Evolutionary conservation across 2,797 vertebrate genomes (phyloP), one percentile per base, ranked within the genome.

Genomic region (Hirundo rustica): DNA sequence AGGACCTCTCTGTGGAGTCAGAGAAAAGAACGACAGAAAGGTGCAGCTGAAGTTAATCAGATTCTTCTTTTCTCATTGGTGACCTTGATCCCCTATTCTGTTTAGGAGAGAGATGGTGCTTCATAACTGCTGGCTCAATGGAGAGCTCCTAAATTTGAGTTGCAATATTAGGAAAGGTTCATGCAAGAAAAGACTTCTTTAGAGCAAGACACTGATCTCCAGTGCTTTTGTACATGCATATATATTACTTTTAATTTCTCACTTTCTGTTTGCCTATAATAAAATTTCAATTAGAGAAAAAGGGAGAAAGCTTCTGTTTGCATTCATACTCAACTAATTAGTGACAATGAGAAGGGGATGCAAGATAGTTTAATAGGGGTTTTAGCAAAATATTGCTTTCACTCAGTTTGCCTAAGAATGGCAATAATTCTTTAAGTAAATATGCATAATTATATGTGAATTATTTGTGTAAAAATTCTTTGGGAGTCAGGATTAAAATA

Each of bases 241-340:
- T 50, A 89, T 90, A 93, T 72, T 89, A 83, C 88, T 86, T 93
- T 79, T 92, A 89, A 97, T 97, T 96, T 91, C 34, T 64, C 58
- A 68, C 21, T 62, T 96, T 96, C 58, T 96, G 60, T 97, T 98
- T 97, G 79, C 67, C 65, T 91, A 80, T 89, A 97, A 94, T 84
- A 96, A 96, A 97, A 95, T 95, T 97, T 97, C 91, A 97, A 96
- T 97, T 97, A 96, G 48, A 90, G 48, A 62, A 91, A 89, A 58
- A 87, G 16, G 38, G 67, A 92, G 61, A 94, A 96, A 91, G 66
- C 34, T 94, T 89, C 81, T 97, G 66, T 96, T 96, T 96, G 94
- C 73, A 76, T 11, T 57, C 38, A 74, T 81, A 93, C 44, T 76
- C 16, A 9, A 51, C 67, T 88, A 97, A 97, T 97, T 97, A 97